Conservation (phyloP, 2,113 vertebrate genomes). For the Tupaia tana region DNA sequence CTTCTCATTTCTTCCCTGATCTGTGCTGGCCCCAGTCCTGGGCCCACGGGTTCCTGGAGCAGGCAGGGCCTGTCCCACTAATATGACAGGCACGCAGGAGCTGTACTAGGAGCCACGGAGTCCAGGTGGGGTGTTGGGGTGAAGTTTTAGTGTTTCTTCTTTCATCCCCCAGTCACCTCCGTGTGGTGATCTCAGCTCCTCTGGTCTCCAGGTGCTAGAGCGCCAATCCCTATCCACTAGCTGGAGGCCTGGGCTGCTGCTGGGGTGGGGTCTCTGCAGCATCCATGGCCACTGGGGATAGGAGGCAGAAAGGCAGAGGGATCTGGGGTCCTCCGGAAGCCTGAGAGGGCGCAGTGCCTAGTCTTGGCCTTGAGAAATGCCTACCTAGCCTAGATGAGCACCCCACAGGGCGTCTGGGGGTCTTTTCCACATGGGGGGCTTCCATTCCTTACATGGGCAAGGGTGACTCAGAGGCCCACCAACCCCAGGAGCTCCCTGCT, state of each 20-base stretch:
- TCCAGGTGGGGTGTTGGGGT: not conserved
- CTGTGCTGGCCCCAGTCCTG: not conserved
- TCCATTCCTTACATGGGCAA: not conserved
- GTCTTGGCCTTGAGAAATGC: not conserved
- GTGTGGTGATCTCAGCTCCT: not conserved
- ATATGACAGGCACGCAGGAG: rapidly evolving
- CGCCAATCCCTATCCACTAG: not conserved
- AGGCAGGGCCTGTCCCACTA: not conserved
- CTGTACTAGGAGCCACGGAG: not conserved
- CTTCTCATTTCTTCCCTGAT: not conserved
- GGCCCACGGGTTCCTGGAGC: not conserved
- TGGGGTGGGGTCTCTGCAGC: not conserved
- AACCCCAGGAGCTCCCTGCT: not conserved
- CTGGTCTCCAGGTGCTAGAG: rapidly evolving
- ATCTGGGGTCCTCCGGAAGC: not conserved
- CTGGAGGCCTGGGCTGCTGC: not conserved
- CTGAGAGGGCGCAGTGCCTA: rapidly evolving
- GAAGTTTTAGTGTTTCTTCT: not conserved
- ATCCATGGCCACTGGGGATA: rapidly evolving
- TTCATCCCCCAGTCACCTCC: too few relatives aligned
- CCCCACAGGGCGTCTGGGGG: rapidly evolving
- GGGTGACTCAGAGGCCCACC: not conserved
- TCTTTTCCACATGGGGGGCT: not conserved
- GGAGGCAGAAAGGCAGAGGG: rapidly evolving
- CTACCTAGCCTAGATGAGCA: rapidly evolving